These are phyloP conservation scores for Eretmochelys imbricata DNA, from an alignment of 2,113 vertebrate genomes.

Conservation along the genomic window DNA sequence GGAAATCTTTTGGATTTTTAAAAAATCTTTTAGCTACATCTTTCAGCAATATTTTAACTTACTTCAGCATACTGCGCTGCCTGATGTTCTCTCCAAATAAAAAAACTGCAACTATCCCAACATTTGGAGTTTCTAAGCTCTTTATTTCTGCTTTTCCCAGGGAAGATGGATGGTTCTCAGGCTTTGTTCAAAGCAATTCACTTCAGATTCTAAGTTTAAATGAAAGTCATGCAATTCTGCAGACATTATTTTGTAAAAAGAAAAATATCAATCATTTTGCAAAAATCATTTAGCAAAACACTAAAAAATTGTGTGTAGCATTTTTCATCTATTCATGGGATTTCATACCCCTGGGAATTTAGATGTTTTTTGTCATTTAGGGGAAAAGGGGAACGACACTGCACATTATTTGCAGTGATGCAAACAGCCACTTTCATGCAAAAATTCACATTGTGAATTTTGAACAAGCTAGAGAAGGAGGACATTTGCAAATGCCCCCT, in stretches of 20 bases:
- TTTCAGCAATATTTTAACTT: neutral
- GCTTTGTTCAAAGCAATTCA: conserved; percentile 16
- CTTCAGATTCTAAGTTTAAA: conserved; percentile 18
- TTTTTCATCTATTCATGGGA: neutral
- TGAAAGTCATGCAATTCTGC: neutral
- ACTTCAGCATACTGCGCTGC: neutral
- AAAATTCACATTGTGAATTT: neutral
- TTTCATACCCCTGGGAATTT: neutral
- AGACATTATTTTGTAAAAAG: neutral
- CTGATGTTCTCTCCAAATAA: neutral
- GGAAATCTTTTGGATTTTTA: neutral
- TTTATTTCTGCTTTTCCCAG: neutral
- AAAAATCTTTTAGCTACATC: neutral
- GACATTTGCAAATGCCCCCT: neutral
- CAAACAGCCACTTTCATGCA: neutral
- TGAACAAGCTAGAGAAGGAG: neutral
- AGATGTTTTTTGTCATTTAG: neutral
- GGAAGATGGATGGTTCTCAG: neutral
- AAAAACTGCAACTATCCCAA: neutral
- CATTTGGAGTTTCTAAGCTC: conserved; percentile 1
- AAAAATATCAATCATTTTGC: neutral
- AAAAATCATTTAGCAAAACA: neutral
- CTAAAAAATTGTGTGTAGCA: neutral
- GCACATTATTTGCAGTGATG: neutral
- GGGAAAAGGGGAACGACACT: neutral